These are phyloP conservation scores for Argya squamiceps DNA, from an alignment of 2,797 vertebrate species.

Conservation along the genomic window DNA sequence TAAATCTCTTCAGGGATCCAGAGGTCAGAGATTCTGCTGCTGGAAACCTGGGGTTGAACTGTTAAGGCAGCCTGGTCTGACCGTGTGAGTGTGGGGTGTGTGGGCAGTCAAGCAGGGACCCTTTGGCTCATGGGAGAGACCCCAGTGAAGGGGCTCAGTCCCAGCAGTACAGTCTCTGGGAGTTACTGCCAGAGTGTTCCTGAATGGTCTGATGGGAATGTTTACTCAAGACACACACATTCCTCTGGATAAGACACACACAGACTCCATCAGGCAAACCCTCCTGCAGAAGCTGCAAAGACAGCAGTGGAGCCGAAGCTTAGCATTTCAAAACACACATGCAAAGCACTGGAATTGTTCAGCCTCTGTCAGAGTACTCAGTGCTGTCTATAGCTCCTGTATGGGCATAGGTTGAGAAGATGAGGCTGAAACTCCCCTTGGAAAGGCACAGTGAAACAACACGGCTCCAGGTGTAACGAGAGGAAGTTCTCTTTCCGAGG, in stretches of 20 bases:
- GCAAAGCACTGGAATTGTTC: neutral
- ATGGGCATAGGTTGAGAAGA: fast-evolving
- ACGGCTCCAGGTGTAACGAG: neutral
- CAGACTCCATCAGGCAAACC: neutral
- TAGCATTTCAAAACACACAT: neutral
- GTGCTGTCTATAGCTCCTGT: neutral
- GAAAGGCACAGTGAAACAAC: neutral
- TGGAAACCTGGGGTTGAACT: neutral
- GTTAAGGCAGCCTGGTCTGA: neutral
- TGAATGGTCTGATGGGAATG: neutral
- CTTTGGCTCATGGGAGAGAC: neutral
- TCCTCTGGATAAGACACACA: neutral
- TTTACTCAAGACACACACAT: neutral
- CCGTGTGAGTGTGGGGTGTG: fast-evolving
- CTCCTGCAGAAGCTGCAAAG: neutral
- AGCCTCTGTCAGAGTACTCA: neutral
- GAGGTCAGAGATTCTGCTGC: neutral
- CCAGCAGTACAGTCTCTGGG: neutral
- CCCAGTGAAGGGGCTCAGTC: no score
- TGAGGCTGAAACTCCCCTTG: neutral
- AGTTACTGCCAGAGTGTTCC: neutral
- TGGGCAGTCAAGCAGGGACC: neutral
- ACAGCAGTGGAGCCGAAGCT: neutral
- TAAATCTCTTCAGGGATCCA: neutral
- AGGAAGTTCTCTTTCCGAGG: neutral